Conservation (phyloP, 2,113 vertebrate species). For the Mormoops blainvillei region DNA sequence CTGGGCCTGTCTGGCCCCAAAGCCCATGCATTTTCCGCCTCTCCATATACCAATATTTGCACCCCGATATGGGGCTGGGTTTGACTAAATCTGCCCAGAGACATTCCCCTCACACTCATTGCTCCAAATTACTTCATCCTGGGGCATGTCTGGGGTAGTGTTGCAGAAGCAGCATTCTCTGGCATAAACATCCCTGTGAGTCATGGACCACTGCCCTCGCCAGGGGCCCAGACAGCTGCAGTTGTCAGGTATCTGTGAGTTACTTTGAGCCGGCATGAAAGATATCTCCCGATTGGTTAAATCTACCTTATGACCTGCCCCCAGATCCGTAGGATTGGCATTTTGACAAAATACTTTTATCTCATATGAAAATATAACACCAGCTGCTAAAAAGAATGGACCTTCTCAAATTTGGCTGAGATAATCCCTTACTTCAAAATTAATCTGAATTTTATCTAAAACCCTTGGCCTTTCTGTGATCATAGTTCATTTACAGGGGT, state of each 20-base stretch:
- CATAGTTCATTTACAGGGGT: neutral
- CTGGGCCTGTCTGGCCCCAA: neutral
- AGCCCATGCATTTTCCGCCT: neutral
- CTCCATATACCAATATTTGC: neutral
- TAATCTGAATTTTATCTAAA: constrained; percentile 28
- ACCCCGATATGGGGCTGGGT: constrained; percentile 8
- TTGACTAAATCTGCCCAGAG: constrained; percentile 57
- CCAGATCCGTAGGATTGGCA: neutral
- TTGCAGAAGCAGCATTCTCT: constrained; percentile 75
- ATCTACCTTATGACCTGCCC: neutral
- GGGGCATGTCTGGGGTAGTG: constrained; percentile 63
- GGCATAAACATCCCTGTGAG: constrained; percentile 75
- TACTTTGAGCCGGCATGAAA: constrained; percentile 69
- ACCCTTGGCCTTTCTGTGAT: neutral
- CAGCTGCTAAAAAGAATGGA: neutral
- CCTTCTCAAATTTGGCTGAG: neutral
- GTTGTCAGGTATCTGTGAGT: constrained; percentile 78
- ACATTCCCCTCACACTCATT: constrained; percentile 74
- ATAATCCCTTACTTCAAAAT: constrained; percentile 7
- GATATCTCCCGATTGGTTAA: constrained; percentile 61
- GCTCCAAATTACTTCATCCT: constrained; percentile 71
- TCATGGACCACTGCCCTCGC: constrained; percentile 74
- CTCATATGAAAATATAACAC: neutral
- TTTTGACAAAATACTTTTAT: constrained; percentile 16
- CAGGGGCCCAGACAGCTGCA: constrained; percentile 74